phyloP scores from a whole-genome alignment of 2,797 vertebrate genomes.

The Trichosurus vulpecula region DNA sequence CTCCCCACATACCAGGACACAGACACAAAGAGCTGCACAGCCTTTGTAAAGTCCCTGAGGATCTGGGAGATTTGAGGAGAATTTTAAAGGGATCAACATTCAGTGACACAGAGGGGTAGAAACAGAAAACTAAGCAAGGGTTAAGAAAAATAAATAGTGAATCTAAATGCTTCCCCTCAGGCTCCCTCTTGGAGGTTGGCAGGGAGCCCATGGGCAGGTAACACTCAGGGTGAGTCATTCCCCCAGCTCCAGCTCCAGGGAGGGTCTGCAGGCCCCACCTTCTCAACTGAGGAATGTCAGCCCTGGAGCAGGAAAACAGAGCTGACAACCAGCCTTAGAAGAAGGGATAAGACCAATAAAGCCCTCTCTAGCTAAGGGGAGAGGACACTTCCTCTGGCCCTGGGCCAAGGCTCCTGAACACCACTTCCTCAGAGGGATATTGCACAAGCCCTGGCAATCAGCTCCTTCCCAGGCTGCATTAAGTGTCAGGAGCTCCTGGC shows the following conservation, averaged over 20 bases:
- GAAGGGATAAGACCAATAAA: not conserved
- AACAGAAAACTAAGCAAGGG: conserved; percentile 2
- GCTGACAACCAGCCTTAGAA: conserved; percentile 17
- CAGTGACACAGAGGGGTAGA: conserved; percentile 18
- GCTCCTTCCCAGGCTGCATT: not conserved
- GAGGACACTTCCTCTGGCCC: not conserved
- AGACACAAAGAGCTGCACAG: not conserved
- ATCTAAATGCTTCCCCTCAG: conserved; percentile 7
- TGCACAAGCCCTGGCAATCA: not conserved
- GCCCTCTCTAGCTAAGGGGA: not conserved
- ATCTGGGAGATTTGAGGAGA: conserved; percentile 2
- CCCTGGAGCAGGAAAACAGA: conserved; percentile 61
- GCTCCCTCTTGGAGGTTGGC: conserved; percentile 50
- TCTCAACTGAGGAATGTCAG: conserved; percentile 65
- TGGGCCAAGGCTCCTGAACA: not conserved
- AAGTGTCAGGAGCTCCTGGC: not conserved
- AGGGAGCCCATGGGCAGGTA: conserved; percentile 70
- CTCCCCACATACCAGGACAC: not conserved
- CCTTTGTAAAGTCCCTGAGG: conserved; percentile 42
- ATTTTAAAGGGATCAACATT: conserved; percentile 3
- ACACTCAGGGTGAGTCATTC: conserved; percentile 71
- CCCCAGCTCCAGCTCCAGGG: conserved; percentile 32
- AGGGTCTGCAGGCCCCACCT: conserved; percentile 38
- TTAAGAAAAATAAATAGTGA: conserved; percentile 19
- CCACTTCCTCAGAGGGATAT: conserved; percentile 24